Evolutionary conservation across 2,888 invertebrate genomes (phyloP).

Genomic region (Arenicola marina): DNA sequence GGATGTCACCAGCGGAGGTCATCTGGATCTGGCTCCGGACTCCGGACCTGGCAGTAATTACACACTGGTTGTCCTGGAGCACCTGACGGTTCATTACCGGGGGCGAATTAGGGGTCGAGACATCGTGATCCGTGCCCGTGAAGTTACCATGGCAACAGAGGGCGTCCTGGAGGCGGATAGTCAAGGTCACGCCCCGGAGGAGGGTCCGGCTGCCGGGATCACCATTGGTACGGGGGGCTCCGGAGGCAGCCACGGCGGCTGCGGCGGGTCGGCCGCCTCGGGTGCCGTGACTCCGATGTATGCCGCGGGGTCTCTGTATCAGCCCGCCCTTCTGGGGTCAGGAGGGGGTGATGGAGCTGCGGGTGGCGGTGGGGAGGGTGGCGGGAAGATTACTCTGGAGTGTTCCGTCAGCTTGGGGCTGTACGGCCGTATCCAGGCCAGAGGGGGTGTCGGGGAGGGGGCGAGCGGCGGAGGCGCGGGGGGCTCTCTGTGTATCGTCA

Average conservation of each 20-base stretch:
- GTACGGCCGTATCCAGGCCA: constrained; percentile 38
- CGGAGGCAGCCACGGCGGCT: constrained; percentile 43
- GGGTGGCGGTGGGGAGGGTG: constrained; percentile 33
- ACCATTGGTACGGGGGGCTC: constrained; percentile 27
- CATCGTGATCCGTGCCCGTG: constrained; percentile 30
- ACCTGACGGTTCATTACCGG: constrained; percentile 1
- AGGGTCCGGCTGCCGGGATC: constrained; percentile 25
- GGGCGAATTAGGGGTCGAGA: constrained; percentile 16
- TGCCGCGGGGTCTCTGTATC: constrained; percentile 24
- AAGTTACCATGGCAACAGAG: constrained; percentile 29
- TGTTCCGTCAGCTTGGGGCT: constrained; percentile 25
- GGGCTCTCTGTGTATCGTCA: constrained; percentile 4
- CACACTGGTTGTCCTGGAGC: constrained; percentile 24
- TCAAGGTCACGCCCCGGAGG: constrained; percentile 17
- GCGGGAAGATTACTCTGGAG: constrained; percentile 29
- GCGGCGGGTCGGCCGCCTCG: constrained; percentile 35
- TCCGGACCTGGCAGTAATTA: constrained; percentile 27
- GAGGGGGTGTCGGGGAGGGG: constrained; percentile 30
- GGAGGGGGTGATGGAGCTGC: constrained; percentile 33
- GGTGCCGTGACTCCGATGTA: constrained; percentile 10
- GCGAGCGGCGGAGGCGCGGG: constrained; percentile 12
- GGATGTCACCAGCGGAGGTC: constrained; percentile 38
- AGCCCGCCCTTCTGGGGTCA: constrained; percentile 30
- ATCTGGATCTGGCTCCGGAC: constrained; percentile 33
- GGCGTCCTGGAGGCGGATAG: constrained; percentile 29